Evolutionary conservation across 2,797 vertebrate species (phyloP).

Genomic region (Centroberyx gerrardi): DNA sequence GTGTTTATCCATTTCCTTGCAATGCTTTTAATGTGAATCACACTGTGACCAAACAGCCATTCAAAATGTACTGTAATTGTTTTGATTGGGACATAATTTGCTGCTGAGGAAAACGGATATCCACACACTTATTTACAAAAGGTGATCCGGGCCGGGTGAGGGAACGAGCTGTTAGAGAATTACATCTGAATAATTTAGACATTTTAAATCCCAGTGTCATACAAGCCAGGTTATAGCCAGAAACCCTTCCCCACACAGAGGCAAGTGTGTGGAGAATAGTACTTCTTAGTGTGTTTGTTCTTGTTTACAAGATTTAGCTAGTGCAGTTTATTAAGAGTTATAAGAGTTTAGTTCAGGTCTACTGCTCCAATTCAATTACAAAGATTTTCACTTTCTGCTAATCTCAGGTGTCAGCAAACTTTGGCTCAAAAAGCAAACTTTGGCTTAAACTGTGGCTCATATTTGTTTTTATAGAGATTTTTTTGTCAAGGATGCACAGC

Average conservation of each 20-base stretch:
- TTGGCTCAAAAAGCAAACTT: background rate
- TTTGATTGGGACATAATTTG: conserved; percentile 26
- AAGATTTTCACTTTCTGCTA: background rate
- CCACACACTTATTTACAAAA: conserved; percentile 20
- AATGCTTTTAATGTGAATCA: conserved; percentile 45
- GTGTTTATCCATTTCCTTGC: conserved; percentile 49
- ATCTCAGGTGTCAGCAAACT: background rate
- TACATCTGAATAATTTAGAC: background rate
- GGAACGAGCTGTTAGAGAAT: conserved; percentile 4
- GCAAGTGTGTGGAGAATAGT: background rate
- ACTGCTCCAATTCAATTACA: no score
- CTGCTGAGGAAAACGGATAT: conserved; percentile 29
- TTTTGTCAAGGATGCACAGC: no score
- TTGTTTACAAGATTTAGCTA: background rate
- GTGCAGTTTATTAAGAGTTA: background rate
- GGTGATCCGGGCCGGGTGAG: background rate
- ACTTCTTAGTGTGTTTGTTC: background rate
- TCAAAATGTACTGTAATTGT: conserved; percentile 27
- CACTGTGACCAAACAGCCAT: conserved; percentile 38
- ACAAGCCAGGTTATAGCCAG: no score
- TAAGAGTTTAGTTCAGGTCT: background rate
- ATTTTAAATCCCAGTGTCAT: conserved; percentile 3
- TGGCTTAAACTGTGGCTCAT: no score
- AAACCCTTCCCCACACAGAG: background rate
- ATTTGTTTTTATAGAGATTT: no score